Percentiles rank a stretch among this genome's conserved stretches.
Conservation (phyloP, 2,888 invertebrate genomes). For the Lasioglossum zephyrum region DNA sequence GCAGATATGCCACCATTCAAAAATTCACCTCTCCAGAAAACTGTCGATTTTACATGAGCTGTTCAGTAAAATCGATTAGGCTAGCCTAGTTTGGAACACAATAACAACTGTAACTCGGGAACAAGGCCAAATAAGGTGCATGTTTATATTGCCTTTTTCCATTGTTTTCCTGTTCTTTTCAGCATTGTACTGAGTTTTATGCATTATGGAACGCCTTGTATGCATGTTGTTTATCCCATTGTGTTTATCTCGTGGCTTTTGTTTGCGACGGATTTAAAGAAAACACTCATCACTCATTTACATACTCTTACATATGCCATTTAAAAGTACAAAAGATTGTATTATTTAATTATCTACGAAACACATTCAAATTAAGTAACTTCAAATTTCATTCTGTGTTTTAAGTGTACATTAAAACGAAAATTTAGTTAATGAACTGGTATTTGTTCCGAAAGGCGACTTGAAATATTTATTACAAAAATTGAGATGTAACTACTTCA, state of each 20-base stretch:
- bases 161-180: neutral
- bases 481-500: too few species aligned
- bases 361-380: too few species aligned
- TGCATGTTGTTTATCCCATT: neutral
- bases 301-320: neutral
- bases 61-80: neutral
- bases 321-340: too few species aligned
- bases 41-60: neutral
- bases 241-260: neutral
- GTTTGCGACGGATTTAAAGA: neutral
- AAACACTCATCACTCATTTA: neutral
- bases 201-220: neutral
- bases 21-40: neutral
- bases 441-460: too few species aligned
- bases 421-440: too few species aligned
- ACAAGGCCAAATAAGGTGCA: neutral
- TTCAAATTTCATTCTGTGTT: too few species aligned
- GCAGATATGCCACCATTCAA: neutral
- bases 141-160: neutral
- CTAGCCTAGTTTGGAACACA: conserved; percentile 1
- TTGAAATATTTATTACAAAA: too few species aligned
- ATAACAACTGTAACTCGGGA: neutral
- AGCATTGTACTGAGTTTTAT: neutral
- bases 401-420: too few species aligned
- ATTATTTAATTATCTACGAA: too few species aligned